Evolutionary conservation across 2,113 vertebrate genomes (phyloP).

Genomic region (Urocolius indicus): DNA sequence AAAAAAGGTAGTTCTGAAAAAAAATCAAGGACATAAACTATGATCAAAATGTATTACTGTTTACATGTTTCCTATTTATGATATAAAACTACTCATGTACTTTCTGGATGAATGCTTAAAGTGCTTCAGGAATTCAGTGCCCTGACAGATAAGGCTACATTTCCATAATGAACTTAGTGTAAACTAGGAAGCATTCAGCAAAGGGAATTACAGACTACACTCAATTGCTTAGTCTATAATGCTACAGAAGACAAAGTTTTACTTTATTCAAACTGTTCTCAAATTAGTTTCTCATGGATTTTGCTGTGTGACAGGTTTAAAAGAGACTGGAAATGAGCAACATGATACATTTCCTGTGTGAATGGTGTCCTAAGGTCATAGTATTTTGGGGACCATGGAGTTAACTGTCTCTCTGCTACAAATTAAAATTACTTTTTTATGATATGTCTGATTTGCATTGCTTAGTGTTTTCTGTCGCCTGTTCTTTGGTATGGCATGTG

Average conservation of each 20-base stretch:
- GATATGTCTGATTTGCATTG: background rate
- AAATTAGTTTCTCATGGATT: background rate
- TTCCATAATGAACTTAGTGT: background rate
- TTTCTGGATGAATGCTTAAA: background rate
- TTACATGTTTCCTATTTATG: background rate
- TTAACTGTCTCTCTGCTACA: background rate
- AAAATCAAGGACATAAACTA: background rate
- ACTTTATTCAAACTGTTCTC: background rate
- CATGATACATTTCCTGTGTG: background rate
- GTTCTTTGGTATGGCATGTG: background rate
- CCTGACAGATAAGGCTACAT: background rate
- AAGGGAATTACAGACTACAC: background rate
- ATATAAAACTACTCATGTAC: background rate
- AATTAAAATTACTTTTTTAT: background rate
- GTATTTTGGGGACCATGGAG: background rate
- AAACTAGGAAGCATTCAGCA: background rate
- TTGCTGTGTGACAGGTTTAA: background rate
- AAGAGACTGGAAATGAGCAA: background rate
- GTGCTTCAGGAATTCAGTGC: background rate
- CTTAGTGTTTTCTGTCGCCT: background rate
- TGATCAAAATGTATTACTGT: background rate
- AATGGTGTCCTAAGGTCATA: background rate
- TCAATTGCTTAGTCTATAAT: background rate
- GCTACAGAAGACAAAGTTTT: background rate
- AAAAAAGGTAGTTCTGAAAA: background rate